Percentiles rank a stretch among this genome's conserved stretches.
Evolutionary conservation across 2,888 invertebrate genomes (phyloP).

Genomic region (Drosophila paranaensis): DNA sequence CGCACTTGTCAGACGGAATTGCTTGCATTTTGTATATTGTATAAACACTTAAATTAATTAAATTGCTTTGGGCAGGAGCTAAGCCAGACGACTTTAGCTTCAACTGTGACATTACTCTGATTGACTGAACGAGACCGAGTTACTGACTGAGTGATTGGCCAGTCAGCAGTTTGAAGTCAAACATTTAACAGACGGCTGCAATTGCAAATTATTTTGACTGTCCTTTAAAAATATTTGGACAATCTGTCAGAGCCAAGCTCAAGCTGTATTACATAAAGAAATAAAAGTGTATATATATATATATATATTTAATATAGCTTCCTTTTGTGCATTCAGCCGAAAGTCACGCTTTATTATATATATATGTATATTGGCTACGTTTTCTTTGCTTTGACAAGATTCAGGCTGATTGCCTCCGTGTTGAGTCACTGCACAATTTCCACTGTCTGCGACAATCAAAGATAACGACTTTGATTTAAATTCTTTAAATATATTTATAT

Average conservation of each 20-base stretch:
- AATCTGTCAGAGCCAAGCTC: slow-evolving; percentile 16
- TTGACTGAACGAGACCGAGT: not conserved
- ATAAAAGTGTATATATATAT: not conserved
- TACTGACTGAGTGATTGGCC: slow-evolving; percentile 7
- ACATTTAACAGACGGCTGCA: slow-evolving; percentile 37
- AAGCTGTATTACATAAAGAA: not conserved
- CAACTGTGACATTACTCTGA: slow-evolving; percentile 3
- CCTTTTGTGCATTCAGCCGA: slow-evolving; percentile 36
- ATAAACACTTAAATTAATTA: slow-evolving; percentile 65
- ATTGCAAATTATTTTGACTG: slow-evolving; percentile 52
- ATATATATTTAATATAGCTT: slow-evolving; percentile 4
- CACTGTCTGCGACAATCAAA: slow-evolving; percentile 13
- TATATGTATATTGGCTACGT: slow-evolving; percentile 27
- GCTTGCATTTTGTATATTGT: slow-evolving; percentile 25
- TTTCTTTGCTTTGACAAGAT: slow-evolving; percentile 39
- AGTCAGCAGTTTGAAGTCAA: slow-evolving; percentile 32
- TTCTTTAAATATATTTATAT: not conserved
- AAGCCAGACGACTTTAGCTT: slow-evolving; percentile 7
- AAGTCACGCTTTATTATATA: slow-evolving; percentile 51
- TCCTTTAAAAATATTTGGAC: slow-evolving; percentile 22
- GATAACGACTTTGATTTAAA: not conserved
- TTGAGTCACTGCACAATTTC: slow-evolving; percentile 45
- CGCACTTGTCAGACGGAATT: slow-evolving; percentile 15
- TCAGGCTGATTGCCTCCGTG: slow-evolving; percentile 53
- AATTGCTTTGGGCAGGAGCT: slow-evolving; percentile 35